Percentiles rank a stretch among this genome's conserved stretches.
Evolutionary conservation across 2,888 invertebrate genomes (phyloP).

Genomic region (Diarsia brunnea): DNA sequence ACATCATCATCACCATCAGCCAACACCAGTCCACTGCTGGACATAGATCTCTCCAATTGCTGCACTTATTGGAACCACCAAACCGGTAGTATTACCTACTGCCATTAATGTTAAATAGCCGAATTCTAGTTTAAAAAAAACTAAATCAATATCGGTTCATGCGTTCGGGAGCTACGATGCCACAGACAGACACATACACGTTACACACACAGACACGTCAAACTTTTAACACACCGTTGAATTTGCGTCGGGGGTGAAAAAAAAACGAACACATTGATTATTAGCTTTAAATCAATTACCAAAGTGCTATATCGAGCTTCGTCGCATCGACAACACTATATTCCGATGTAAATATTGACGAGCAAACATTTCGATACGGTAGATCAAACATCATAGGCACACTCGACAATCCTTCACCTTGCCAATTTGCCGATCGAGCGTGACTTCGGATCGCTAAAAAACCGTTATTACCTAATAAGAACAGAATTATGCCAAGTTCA

Average conservation of each 20-base stretch:
- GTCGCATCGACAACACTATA: not conserved
- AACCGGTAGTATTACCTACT: too few relatives aligned
- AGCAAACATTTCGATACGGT: conserved; percentile 48
- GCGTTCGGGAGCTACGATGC: too few relatives aligned
- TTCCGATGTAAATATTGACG: conserved; percentile 35
- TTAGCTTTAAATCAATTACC: not conserved
- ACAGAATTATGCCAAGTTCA: conserved; percentile 76
- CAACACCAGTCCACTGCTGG: not conserved
- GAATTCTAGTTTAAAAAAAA: too few relatives aligned
- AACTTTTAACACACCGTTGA: too few relatives aligned
- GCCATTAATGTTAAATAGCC: not conserved
- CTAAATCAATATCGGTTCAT: too few relatives aligned
- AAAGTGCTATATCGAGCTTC: not conserved
- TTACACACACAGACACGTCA: too few relatives aligned
- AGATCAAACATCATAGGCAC: conserved; percentile 55
- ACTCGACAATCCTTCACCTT: conserved; percentile 74
- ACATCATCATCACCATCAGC: not conserved
- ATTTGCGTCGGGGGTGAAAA: too few relatives aligned
- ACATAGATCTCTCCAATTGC: not conserved
- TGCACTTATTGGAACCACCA: not conserved
- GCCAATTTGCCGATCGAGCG: conserved; percentile 70
- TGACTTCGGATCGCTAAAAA: conserved; percentile 64
- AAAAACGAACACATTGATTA: not conserved
- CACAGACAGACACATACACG: too few relatives aligned
- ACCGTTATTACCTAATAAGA: conserved; percentile 73